These are phyloP conservation scores for Holcopasites calliopsidis DNA, from an alignment of 1,140 invertebrate species.

Conservation along the genomic window DNA sequence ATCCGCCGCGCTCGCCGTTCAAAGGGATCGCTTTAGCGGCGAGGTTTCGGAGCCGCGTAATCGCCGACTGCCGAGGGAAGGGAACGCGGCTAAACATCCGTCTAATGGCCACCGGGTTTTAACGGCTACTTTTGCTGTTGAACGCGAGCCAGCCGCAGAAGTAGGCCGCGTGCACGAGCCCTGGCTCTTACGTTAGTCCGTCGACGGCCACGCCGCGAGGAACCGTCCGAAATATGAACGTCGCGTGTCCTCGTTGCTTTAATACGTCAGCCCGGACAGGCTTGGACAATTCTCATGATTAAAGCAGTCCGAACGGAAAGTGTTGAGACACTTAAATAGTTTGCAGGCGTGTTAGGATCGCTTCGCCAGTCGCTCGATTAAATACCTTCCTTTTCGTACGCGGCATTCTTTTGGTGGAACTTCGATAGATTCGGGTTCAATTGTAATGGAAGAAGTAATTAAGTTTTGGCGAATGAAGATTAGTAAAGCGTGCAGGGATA, in stretches of 20 bases:
- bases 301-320: constrained; percentile 14
- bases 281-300: constrained; percentile 23
- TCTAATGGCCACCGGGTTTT: constrained; percentile 57
- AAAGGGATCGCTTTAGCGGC: constrained; percentile 47
- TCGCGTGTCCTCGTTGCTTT: constrained; percentile 47
- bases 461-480: no score
- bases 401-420: no score
- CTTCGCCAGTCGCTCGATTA: no score
- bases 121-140: constrained; percentile 58
- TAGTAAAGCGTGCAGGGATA: no score
- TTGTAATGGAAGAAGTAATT: no score
- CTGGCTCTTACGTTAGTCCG: constrained; percentile 17
- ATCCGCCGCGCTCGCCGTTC: constrained; percentile 43
- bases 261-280: constrained; percentile 44
- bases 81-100: constrained; percentile 43
- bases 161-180: constrained; percentile 39
- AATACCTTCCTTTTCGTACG: no score
- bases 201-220: constrained; percentile 3
- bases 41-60: constrained; percentile 31
- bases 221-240: constrained; percentile 51
- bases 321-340: background rate
- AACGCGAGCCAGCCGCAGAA: constrained; percentile 46
- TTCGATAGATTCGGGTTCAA: no score
- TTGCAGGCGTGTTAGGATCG: background rate
- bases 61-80: constrained; percentile 22